Evolutionary conservation across 2,797 vertebrate genomes (phyloP).

Genomic region (Labeo calbasu): DNA sequence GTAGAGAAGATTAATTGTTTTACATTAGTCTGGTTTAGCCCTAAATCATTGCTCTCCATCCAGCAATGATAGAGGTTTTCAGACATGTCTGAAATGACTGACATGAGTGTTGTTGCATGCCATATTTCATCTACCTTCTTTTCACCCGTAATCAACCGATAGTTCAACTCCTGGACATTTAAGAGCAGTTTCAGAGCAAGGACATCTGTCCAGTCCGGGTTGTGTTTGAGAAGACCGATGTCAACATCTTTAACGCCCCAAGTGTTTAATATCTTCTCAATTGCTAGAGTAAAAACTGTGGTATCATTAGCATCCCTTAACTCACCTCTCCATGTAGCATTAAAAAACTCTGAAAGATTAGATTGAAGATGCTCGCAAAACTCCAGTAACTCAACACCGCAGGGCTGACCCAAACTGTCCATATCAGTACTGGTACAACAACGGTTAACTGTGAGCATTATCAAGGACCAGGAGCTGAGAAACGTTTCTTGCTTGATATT

Average conservation of each 20-base stretch:
- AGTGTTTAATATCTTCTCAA: conserved; percentile 72
- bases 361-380: conserved; percentile 68
- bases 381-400: conserved; percentile 65
- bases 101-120: conserved; percentile 61
- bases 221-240: conserved; percentile 69
- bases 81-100: conserved; percentile 73
- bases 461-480: background rate
- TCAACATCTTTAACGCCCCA: conserved; percentile 70
- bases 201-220: conserved; percentile 77
- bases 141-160: conserved; percentile 60
- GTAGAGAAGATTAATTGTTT: conserved; percentile 56
- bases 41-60: conserved; percentile 71
- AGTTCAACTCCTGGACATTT: conserved; percentile 72
- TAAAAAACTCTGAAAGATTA: conserved; percentile 59
- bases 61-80: conserved; percentile 78
- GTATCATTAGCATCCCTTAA: conserved; percentile 43
- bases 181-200: conserved; percentile 77
- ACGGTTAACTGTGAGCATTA: conserved; percentile 56
- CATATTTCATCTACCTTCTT: conserved; percentile 62
- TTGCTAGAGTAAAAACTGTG: conserved; percentile 64
- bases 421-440: conserved; percentile 67
- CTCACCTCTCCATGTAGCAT: conserved; percentile 55
- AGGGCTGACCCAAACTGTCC: conserved; percentile 62
- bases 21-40: conserved; percentile 62
- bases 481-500: background rate